Evolutionary conservation across 2,888 invertebrate species (phyloP), one percentile per base, ranked within the genome.

Genomic region (Xestia rhomboidea): DNA sequence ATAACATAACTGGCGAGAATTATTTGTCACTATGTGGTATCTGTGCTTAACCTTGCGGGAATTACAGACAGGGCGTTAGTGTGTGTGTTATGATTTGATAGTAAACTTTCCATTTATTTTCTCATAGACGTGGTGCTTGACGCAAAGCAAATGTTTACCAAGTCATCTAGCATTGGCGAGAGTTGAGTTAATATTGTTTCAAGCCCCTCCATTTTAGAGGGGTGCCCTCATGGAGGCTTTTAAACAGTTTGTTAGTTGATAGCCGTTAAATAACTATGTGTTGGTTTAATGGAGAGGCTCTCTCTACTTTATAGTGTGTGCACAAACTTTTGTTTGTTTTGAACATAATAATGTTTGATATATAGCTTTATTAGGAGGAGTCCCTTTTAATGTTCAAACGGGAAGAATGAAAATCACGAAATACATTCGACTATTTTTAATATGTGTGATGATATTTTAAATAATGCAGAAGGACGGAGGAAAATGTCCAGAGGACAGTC

Each of bases 101-200:
- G 21, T 62, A 21, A 10, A 62, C 21, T 34, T 34, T 60, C 21
- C 62, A 34, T 54, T 57, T 68, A 73, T 49, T 68, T 66, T 57
- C 13, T 3, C 27, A 41, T 4, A 1, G 38, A 21, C n/a, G 46
- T 11, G 11, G 34, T 30, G 62, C 60, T 68, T 54, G 49, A 69
- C 46, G 63, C n/a, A 63, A 67, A 46, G 13, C 27, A 81, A 86
- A 87, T 49, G 70, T 85, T 81, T 70, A 44, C 46, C 1, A 34
- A 85, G 64, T 75, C 54, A 87, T 78, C 62, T 54, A 67, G 54
- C 78, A 72, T 13, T 62, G 76, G 21, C 27, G 30, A 83, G 81
- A 76, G 76, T 66, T 60, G 27, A 62, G 67, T 66, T 75, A 86
- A 83, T 86, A 85, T 85, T 84, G 57, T 67, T 83, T 44, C 49